Percentiles rank a stretch among this genome's conserved stretches.
Conservation (phyloP, 2,888 invertebrate genomes). For the Tillus elongatus region DNA sequence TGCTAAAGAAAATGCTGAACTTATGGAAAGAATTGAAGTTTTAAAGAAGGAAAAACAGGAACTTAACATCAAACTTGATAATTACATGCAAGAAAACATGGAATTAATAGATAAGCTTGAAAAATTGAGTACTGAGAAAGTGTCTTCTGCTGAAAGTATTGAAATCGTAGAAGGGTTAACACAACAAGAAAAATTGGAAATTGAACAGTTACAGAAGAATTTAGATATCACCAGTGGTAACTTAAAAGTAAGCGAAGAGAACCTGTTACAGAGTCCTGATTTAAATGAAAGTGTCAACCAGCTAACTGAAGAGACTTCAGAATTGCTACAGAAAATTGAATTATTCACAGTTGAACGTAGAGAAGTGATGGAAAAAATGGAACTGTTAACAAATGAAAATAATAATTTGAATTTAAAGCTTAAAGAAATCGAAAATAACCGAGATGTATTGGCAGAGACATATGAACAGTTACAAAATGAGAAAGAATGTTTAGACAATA, state of each 20-base stretch:
- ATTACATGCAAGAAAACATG: constrained; percentile 63
- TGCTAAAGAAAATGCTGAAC: constrained; percentile 47
- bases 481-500: constrained; percentile 43
- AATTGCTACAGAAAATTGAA: constrained; percentile 58
- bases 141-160: constrained; percentile 67
- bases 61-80: constrained; percentile 52
- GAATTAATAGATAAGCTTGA: constrained; percentile 64
- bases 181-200: constrained; percentile 60
- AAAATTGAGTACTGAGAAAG: constrained; percentile 62
- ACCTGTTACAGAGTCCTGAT: constrained; percentile 36
- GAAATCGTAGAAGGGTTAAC: constrained; percentile 65
- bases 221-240: constrained; percentile 32
- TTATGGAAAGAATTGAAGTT: constrained; percentile 47
- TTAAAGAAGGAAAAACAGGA: constrained; percentile 54
- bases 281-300: constrained; percentile 50
- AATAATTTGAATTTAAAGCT: constrained; percentile 45
- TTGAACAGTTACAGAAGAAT: constrained; percentile 57
- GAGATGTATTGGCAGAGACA: constrained; percentile 38
- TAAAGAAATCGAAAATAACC: constrained; percentile 43
- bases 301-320: constrained; percentile 55
- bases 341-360: constrained; percentile 59
- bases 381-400: constrained; percentile 52
- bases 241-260: constrained; percentile 26
- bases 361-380: constrained; percentile 62
- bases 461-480: constrained; percentile 42